Conservation (phyloP, 2,797 vertebrate genomes). For the Heterohyrax brucei region DNA sequence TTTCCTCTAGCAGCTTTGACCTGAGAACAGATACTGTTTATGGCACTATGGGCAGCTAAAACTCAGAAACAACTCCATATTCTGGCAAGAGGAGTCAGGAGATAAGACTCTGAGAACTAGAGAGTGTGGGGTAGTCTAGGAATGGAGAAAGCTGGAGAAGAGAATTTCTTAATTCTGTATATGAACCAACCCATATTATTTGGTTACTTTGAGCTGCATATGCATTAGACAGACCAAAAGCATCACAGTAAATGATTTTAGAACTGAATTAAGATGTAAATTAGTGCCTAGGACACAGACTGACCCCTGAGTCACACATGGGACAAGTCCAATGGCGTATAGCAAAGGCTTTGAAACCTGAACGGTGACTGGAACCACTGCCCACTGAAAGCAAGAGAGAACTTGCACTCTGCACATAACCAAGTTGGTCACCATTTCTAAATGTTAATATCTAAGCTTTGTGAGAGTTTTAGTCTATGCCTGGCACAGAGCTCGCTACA, state of each 20-base stretch:
- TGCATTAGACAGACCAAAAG: background rate
- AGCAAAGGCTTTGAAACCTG: background rate
- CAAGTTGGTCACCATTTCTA: constrained; percentile 22
- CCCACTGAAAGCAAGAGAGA: constrained; percentile 28
- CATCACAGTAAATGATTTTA: background rate
- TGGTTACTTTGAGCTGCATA: background rate
- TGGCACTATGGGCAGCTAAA: background rate
- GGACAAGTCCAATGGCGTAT: background rate
- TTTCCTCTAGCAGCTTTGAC: background rate
- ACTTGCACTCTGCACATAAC: background rate
- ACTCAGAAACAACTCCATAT: background rate
- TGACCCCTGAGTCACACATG: background rate
- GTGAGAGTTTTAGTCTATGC: background rate
- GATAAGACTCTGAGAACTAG: background rate
- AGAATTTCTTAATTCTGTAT: background rate
- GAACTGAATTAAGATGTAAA: background rate
- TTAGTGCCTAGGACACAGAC: background rate
- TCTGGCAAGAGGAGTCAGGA: background rate
- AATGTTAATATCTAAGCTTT: background rate
- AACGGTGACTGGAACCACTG: background rate
- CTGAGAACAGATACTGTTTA: background rate
- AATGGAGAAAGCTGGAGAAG: background rate
- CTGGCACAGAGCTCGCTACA: background rate
- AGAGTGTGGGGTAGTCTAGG: background rate
- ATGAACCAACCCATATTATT: background rate